Base-by-base conservation (phyloP, 2,113 vertebrate genomes). In the Nibea albiflora region DNA sequence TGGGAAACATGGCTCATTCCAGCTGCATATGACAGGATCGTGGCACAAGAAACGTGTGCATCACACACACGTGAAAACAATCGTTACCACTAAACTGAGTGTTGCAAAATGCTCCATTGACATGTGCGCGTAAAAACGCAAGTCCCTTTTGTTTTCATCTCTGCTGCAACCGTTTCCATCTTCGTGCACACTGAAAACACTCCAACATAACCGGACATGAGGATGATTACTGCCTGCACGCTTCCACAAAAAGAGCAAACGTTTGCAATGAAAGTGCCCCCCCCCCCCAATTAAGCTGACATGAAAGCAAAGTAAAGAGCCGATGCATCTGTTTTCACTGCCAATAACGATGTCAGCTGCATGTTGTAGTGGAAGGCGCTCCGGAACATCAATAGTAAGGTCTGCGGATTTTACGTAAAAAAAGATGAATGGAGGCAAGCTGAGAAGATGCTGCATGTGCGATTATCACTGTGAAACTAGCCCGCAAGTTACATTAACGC, bases 121-220 rank as follows among this genome's bases (percentile, higher is more conserved):
- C 57, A 66, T 47, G 58, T 31, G 46, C 49, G 80, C 20, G 70
- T 49, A 81, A 88, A 46, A 73, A 1, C n/a, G 14, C 35, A 39
- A 39, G 8, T 14, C 22, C 39, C 39, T 19, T 75, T 74, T 76
- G 26, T 80, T 68, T 70, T 22, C 53, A 62, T 78, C 58, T 20
- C 2, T 24, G 65, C 56, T 72, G 83, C 63, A 76, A 28, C 54
- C 81, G n/a, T 35, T 39, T 15, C 17, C 42, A 46, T 11, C 14
- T 47, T 3, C 6, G n/a, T 35, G 49, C 70, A 17, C 64, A 49
- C 20, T 56, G 70, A 7, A 0, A n/a, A 44, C 28, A 54, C 17
- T 31, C 1, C 1, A 39, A 20, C n/a, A 15, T 4, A 19, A 60
- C 52, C 7, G 54, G 46, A 60, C 61, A 66, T 26, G 0, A 8